phyloP scores from a whole-genome alignment of 2,888 invertebrate genomes.

The Panzeria rudis region DNA sequence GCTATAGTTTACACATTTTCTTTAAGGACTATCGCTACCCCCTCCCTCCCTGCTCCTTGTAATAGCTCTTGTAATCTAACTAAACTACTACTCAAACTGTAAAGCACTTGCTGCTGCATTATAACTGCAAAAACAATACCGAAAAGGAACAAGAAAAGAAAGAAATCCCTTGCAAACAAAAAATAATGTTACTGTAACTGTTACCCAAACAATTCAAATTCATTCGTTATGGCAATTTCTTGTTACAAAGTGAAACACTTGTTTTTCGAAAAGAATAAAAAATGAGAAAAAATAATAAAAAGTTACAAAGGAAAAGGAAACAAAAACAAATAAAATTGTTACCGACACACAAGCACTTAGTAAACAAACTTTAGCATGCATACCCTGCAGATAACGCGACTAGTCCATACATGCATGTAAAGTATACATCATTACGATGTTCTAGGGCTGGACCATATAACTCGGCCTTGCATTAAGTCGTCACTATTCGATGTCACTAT shows the following conservation, averaged over 20 bases:
- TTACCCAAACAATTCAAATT: conserved; percentile 65
- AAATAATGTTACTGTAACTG: conserved; percentile 54
- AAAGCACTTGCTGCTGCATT: conserved; percentile 26
- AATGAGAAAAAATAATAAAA: conserved; percentile 6
- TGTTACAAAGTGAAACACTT: conserved; percentile 57
- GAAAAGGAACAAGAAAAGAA: not conserved
- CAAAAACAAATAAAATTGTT: conserved; percentile 37
- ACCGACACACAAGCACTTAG: conserved; percentile 48
- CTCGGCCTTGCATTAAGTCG: too few relatives aligned
- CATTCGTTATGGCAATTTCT: conserved; percentile 60
- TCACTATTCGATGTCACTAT: too few relatives aligned
- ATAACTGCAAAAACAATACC: not conserved
- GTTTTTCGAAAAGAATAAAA: conserved; percentile 29
- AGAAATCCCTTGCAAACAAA: conserved; percentile 28
- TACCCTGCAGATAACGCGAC: too few relatives aligned
- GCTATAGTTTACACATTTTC: not conserved
- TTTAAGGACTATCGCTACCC: not conserved
- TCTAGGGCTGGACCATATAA: too few relatives aligned
- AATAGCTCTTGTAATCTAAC: not conserved
- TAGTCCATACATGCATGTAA: too few relatives aligned
- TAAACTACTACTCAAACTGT: not conserved
- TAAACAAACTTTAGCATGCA: conserved; percentile 33
- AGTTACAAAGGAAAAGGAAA: conserved; percentile 24
- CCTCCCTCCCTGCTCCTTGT: not conserved
- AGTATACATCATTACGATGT: too few relatives aligned